Base-by-base conservation (phyloP, 2,113 vertebrate genomes). In the Petrocephalus zakoni region DNA sequence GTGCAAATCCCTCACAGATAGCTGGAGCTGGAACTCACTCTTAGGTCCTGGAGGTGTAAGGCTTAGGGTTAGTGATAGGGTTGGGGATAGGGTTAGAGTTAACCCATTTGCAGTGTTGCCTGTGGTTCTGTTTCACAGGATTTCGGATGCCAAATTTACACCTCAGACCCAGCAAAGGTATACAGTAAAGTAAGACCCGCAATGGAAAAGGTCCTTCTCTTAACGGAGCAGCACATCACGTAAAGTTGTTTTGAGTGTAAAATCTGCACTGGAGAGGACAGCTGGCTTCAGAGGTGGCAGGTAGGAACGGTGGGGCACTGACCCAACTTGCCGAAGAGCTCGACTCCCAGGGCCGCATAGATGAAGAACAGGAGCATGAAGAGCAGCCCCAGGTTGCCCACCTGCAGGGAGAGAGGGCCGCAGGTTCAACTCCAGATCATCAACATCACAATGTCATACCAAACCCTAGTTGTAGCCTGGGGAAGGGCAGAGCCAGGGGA, bases 341-440 rank as follows among this genome's bases (percentile, higher is more conserved):
- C 98, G 93, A 99, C 98, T 96, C 98, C 98, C 94, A 99, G 97
- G 93, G 98, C 98, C 91, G 98, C 98, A 94, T 99, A 99, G 97
- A 99, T 99, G 96, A 99, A 99, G 97, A 99, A 99, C 95, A 99
- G 97, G 95, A 99, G 97, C 98, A 99, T 99, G 91, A 99, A 99
- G 95, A 99, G 97, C 89, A 99, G 97, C 93, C 98, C 98, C 92
- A 99, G 97, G 96, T 99, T 99, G 94, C 98, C 98, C 94, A 99
- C 98, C 98, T 99, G 96, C 91, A 93, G 91, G 84, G 89, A 94
- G 89, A 92, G 92, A 83, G 91, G 82, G 85, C 89, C 91, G 92
- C 89, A 83, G 46, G 81, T 78, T 78, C 3, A 13, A 42, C 5
- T 42, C 34, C 29, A 15, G 15, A 78, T 5, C 34, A 68, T 68